These are phyloP conservation scores for Onychorhynchus coronatus DNA, from an alignment of 2,113 vertebrate species.

Conservation along the genomic window DNA sequence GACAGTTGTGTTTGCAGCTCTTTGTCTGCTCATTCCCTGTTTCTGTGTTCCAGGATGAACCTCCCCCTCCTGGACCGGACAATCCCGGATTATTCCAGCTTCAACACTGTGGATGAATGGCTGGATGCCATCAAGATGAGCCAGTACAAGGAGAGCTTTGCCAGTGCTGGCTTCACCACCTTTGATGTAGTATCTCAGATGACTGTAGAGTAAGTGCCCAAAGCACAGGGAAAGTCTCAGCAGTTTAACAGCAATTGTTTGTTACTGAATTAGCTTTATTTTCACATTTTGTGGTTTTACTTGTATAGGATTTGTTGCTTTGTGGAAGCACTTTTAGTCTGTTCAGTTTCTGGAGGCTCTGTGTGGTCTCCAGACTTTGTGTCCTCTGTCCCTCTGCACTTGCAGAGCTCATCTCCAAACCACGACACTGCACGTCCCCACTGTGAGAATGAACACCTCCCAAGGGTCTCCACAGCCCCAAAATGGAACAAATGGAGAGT, in stretches of 20 bases:
- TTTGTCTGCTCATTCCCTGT: background rate
- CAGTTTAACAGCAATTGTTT: background rate
- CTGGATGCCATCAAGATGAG: conserved; percentile 98
- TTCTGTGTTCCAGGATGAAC: conserved; percentile 79
- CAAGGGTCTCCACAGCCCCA: background rate
- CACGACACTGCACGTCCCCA: background rate
- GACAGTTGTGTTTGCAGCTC: fast-evolving
- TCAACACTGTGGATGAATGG: conserved; percentile 93
- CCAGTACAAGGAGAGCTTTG: conserved; percentile 95
- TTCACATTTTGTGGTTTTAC: background rate
- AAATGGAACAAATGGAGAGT: background rate
- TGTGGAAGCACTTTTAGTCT: background rate
- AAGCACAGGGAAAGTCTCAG: background rate
- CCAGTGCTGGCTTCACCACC: conserved; percentile 85
- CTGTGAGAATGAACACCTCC: background rate
- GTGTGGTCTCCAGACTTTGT: background rate
- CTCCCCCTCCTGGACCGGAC: conserved; percentile 92
- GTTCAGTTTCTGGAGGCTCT: background rate
- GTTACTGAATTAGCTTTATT: background rate
- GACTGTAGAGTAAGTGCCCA: conserved; percentile 90
- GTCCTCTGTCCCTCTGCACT: background rate
- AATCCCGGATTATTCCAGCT: conserved; percentile 92
- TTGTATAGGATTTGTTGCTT: background rate
- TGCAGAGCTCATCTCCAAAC: background rate
- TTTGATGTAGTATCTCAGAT: conserved; percentile 95